Evolutionary conservation across 2,888 invertebrate species (phyloP), one percentile per base, ranked within the genome.

Genomic region (Drosophila tanythrix): DNA sequence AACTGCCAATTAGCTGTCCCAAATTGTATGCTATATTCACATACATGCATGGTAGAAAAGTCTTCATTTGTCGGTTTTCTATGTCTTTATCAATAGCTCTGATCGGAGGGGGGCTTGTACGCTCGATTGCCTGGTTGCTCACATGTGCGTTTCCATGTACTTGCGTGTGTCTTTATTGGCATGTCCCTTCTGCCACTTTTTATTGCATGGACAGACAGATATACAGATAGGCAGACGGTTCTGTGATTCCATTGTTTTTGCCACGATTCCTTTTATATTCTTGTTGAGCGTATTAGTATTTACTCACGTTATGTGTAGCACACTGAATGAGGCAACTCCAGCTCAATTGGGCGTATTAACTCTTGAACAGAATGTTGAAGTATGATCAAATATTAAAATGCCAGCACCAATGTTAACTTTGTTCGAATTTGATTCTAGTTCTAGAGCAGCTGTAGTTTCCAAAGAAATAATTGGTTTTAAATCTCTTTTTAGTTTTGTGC

Each of bases 1-100:
- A 82, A 82, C 88, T 62, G 65, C 68, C 85, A 85, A 89, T 85
- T 89, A 89, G 88, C 70, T 65, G 75, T 64, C 52, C 74, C 51
- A 29, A 84, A 87, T 82, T 62, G 70, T 70, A 70, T 73, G 79
- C 68, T 56, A 74, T 7, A 63, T 6, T 59, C 52, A 61, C 21
- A 43, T 11, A 53, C 43, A 11, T 18, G 48, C 18, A 46, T 68
- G 61, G 21, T 66, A 68, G 53, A 59, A 71, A 84, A 25, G 58
- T 82, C 80, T 88, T 82, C 64, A 88, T 89, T 88, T 80, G 77
- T 70, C 75, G 68, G 60, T 55, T 70, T 72, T 70, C 55, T 61
- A 75, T 76, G 76, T 72, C 71, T 82, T 61, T 73, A 88, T 88
- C 85, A 68, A 70, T 70, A 61, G 70, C 72, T 69, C 56, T 67